Evolutionary conservation across 2,113 vertebrate species (phyloP).

Genomic region (Phyllostomus hastatus): DNA sequence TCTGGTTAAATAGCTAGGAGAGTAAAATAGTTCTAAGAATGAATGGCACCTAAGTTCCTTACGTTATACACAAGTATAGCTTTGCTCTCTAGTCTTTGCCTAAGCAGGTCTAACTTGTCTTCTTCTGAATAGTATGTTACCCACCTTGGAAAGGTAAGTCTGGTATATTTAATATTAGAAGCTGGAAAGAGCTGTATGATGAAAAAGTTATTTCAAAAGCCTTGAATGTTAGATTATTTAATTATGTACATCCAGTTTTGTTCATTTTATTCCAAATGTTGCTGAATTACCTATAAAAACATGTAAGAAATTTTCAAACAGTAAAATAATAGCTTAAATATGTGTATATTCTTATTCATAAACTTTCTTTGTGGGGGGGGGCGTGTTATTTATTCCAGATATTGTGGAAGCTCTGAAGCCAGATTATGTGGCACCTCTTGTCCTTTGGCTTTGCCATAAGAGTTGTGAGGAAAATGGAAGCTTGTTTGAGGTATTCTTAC

Average conservation of each 20-base stretch:
- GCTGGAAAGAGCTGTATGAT: not conserved
- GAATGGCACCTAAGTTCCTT: not conserved
- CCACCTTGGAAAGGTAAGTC: not conserved
- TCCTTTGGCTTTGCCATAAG: constrained; percentile 96
- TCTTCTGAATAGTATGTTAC: not conserved
- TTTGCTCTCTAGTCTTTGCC: not conserved
- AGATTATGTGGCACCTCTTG: constrained; percentile 93
- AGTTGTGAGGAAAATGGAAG: constrained; percentile 93
- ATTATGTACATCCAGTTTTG: not conserved
- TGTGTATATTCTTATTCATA: not conserved
- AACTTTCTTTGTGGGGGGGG: not conserved
- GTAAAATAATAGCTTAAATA: not conserved
- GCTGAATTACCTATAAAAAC: not conserved
- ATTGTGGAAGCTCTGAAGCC: constrained; percentile 90
- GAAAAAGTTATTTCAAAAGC: not conserved
- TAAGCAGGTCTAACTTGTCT: not conserved
- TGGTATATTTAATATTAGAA: not conserved
- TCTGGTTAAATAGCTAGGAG: not conserved
- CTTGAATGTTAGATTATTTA: not conserved
- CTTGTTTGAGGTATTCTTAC: constrained; percentile 92
- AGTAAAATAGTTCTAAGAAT: not conserved
- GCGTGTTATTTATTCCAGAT: constrained; percentile 80
- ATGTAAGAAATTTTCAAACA: constrained; percentile 5
- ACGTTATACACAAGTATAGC: not conserved
- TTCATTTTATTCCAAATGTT: not conserved